Conservation (phyloP, 2,113 vertebrate species). For the Dermatemys mawii region DNA sequence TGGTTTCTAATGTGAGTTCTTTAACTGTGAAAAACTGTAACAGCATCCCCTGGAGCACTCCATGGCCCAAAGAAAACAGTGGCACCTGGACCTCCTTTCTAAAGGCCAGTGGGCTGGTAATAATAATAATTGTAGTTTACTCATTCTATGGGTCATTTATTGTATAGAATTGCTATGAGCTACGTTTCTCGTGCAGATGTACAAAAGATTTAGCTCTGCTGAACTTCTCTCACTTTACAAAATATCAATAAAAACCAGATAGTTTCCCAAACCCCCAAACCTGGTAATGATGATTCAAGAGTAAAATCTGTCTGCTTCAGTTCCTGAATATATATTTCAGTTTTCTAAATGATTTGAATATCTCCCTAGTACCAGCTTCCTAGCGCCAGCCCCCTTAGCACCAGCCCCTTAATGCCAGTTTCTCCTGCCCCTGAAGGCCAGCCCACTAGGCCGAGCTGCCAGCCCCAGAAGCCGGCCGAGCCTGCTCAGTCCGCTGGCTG, state of each 20-base stretch:
- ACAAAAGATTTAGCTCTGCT: neutral
- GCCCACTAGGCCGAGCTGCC: too few relatives aligned
- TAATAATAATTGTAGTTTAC: accelerated
- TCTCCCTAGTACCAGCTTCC: too few relatives aligned
- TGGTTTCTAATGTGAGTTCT: neutral
- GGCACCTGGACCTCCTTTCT: neutral
- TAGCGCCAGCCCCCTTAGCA: too few relatives aligned
- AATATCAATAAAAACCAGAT: neutral
- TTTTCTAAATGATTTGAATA: neutral
- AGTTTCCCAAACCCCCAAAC: neutral
- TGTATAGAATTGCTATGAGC: neutral
- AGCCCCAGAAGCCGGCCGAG: too few relatives aligned
- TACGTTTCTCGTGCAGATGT: neutral
- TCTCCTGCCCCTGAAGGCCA: too few relatives aligned
- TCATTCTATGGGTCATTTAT: neutral
- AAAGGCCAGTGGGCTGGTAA: neutral
- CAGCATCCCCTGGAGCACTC: neutral
- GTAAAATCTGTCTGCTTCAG: neutral
- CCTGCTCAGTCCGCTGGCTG: too few relatives aligned
- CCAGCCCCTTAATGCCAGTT: too few relatives aligned
- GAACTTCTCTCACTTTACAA: slow-evolving; percentile 1
- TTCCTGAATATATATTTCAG: neutral
- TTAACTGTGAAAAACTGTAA: neutral
- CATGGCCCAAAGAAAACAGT: neutral
- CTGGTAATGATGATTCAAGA: neutral